Conservation (phyloP, 2,888 invertebrate species). For the Elmis aenea region DNA sequence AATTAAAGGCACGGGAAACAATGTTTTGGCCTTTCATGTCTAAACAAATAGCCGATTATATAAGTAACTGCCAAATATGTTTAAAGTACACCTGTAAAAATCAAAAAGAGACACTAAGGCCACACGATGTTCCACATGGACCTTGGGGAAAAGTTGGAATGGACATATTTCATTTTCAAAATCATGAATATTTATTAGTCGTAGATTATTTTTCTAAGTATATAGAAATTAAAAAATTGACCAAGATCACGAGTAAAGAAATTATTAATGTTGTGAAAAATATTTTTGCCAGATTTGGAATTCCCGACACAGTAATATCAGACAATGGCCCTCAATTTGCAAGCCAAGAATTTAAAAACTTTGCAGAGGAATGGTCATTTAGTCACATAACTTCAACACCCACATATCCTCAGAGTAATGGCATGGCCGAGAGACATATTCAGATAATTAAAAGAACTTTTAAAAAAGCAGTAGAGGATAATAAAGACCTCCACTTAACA, state of each 20-base stretch:
- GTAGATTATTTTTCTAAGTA: conserved; percentile 6
- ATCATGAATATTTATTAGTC: too few species aligned
- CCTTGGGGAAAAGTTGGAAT: too few species aligned
- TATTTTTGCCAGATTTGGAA: conserved; percentile 8
- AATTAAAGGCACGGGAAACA: too few species aligned
- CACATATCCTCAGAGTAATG: conserved; percentile 7
- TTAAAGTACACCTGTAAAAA: too few species aligned
- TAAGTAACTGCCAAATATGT: too few species aligned
- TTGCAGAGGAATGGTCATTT: conserved; percentile 7
- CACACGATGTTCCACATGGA: too few species aligned
- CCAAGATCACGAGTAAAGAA: conserved; percentile 4
- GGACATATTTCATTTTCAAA: too few species aligned
- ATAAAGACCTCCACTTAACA: conserved; percentile 8
- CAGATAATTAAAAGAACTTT: conserved; percentile 4
- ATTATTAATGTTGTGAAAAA: conserved; percentile 5
- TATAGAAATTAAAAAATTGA: conserved; percentile 4
- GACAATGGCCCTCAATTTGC: conserved; percentile 9
- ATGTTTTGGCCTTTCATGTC: too few species aligned
- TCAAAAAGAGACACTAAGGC: too few species aligned
- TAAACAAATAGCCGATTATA: too few species aligned
- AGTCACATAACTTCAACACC: conserved; percentile 5
- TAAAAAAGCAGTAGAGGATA: conserved; percentile 6
- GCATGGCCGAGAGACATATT: conserved; percentile 5
- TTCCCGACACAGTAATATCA: conserved; percentile 8
- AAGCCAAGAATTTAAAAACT: conserved; percentile 4